Evolutionary conservation across 2,113 vertebrate species (phyloP).

Genomic region (Brachypodius melanocephalos): DNA sequence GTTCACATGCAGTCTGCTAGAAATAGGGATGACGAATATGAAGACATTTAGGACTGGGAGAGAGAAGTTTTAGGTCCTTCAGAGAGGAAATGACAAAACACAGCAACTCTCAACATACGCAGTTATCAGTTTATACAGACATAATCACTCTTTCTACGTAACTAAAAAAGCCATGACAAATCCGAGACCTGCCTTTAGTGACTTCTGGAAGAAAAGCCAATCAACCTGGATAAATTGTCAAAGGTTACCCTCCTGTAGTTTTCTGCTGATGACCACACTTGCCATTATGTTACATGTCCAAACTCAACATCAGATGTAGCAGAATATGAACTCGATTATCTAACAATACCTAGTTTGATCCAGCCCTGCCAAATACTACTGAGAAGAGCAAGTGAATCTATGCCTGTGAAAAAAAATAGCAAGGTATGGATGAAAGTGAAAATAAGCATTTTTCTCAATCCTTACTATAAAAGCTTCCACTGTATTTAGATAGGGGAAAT

Average conservation of each 20-base stretch:
- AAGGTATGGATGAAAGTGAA: accelerated
- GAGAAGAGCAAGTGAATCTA: neutral
- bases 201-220: neutral
- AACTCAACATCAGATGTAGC: neutral
- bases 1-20: neutral
- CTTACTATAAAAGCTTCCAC: neutral
- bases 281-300: neutral
- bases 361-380: neutral
- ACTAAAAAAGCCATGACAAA: neutral
- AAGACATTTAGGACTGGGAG: neutral
- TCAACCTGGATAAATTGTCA: neutral
- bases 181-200: neutral
- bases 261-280: neutral
- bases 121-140: neutral
- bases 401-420: neutral
- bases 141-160: neutral
- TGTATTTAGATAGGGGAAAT: neutral
- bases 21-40: neutral
- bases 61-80: neutral
- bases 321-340: neutral
- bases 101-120: neutral
- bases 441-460: neutral
- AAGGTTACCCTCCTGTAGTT: neutral
- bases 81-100: neutral
- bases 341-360: neutral